Evolutionary conservation across 2,888 invertebrate genomes (phyloP), one percentile per base, ranked within the genome.

Genomic region (Didymodactylos carnosus): DNA sequence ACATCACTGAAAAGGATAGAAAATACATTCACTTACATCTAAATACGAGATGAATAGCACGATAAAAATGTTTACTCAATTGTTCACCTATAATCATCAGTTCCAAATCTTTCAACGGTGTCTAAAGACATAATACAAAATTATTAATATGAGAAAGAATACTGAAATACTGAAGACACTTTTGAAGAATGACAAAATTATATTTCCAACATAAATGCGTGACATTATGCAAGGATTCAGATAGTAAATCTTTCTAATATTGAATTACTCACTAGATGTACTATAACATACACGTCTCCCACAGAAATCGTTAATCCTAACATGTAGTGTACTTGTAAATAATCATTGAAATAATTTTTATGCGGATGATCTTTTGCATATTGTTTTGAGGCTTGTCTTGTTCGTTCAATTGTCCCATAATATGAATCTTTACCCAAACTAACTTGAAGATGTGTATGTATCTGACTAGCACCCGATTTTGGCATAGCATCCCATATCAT

Each of bases 301-400:
- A 71, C 27, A 10, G 41, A n/a, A 35, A 69, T 62, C 40, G 51
- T 43, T 51, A 75, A 39, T 29, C 75, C 75, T 23, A 75, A 29
- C 13, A 69, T 46, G 43, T 75, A 39, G 27, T 75, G 75, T 39
- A 75, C 70, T 40, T 35, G 46, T 27, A 74, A 29, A 62, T 53
- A 74, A 49, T 74, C 74, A 35, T 53, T 40, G 11, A 69, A 69
- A 39, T 62, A 74, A 35, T 71, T 53, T 23, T 91, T 80, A 90
- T 90, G 92, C 92, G 92, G 35, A 40, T 27, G 19, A 5, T 1
- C n/a, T 27, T 69, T n/a, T 29, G 14, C 39, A 69, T 75, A 75
- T 49, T 39, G n/a, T 13, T 27, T 14, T 49, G 69, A 39, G 25
- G 70, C 75, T 70, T 70, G 29, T 41, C 73, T 40, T 62, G 39